Percentiles rank a stretch among this genome's conserved stretches.
Evolutionary conservation across 2,113 vertebrate genomes (phyloP).

Genomic region (Polyodon spathula): DNA sequence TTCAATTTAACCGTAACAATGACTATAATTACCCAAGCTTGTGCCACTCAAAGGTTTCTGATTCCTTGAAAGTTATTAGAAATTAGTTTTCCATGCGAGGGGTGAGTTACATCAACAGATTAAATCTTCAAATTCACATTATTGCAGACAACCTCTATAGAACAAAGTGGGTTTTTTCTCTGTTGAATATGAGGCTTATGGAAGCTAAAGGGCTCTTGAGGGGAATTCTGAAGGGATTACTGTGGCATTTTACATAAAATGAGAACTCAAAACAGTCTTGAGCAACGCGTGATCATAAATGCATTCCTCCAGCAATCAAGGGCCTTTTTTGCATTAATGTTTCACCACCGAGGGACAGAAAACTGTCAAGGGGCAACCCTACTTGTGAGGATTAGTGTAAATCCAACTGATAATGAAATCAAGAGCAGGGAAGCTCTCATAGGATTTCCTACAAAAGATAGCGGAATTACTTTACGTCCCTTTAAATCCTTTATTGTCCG

Average conservation of each 20-base stretch:
- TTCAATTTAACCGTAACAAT: too few species aligned
- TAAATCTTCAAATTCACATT: conserved; percentile 83
- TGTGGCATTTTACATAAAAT: conserved; percentile 80
- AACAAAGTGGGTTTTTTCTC: conserved; percentile 77
- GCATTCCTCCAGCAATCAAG: conserved; percentile 57
- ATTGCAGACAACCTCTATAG: conserved; percentile 73
- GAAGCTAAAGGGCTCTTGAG: conserved; percentile 77
- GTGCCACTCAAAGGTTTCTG: conserved; percentile 58
- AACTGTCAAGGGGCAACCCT: conserved; percentile 70
- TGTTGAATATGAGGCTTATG: conserved; percentile 88
- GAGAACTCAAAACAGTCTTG: conserved; percentile 89
- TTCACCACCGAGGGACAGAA: conserved; percentile 60
- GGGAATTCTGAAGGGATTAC: conserved; percentile 94
- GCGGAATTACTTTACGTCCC: conserved; percentile 50
- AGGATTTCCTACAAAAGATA: conserved; percentile 62
- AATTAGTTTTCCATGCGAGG: conserved; percentile 54
- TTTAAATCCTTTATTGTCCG: conserved; percentile 36
- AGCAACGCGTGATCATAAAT: conserved; percentile 75
- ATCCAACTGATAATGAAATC: conserved; percentile 76
- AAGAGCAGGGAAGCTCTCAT: conserved; percentile 61
- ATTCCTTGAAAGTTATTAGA: conserved; percentile 54
- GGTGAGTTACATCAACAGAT: conserved; percentile 79
- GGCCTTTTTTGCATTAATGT: conserved; percentile 61
- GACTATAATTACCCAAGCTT: too few species aligned
- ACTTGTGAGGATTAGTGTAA: conserved; percentile 78